These are phyloP conservation scores for Struthidea cinerea DNA, from an alignment of 2,113 vertebrate genomes.

Conservation along the genomic window DNA sequence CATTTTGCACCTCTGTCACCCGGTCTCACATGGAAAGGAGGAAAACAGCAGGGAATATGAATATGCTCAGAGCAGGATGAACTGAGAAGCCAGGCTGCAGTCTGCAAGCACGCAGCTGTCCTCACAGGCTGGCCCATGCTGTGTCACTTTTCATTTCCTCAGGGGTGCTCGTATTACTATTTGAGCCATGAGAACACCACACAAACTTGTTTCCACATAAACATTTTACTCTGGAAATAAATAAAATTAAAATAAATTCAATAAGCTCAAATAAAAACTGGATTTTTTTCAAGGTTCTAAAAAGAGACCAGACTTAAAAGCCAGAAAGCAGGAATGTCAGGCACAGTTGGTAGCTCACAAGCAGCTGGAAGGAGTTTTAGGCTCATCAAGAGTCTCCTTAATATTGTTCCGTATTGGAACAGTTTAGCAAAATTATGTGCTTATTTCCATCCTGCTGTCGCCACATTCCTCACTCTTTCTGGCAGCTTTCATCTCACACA, in stretches of 20 bases:
- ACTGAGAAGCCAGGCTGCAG: neutral
- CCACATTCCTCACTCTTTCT: neutral
- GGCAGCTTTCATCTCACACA: neutral
- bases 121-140: neutral
- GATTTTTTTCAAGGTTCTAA: neutral
- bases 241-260: neutral
- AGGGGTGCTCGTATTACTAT: neutral
- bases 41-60: neutral
- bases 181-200: neutral
- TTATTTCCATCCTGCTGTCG: neutral
- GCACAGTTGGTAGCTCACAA: rapidly evolving
- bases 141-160: neutral
- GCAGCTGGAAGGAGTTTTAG: neutral
- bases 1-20: neutral
- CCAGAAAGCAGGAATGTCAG: neutral
- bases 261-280: neutral
- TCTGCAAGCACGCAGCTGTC: neutral
- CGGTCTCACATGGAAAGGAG: rapidly evolving
- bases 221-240: neutral
- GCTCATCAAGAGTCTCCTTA: neutral
- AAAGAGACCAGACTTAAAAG: neutral
- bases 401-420: neutral
- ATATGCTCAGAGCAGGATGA: neutral
- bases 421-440: neutral
- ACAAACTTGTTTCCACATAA: neutral